Conservation (phyloP, 2,888 invertebrate species). For the Alviniconcha strummeri region DNA sequence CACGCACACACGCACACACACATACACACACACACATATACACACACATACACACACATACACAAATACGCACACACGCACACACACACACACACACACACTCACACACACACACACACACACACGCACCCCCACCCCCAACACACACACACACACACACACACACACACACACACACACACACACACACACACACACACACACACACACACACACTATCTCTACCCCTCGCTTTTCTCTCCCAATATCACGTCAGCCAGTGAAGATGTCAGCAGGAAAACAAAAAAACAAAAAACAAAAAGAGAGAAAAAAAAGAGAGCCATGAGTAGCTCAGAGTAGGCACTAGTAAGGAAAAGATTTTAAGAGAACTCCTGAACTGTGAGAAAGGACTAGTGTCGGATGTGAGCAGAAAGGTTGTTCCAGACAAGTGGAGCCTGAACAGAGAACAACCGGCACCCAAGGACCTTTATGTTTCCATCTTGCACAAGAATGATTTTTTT, state of each 20-base stretch:
- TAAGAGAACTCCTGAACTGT: no score
- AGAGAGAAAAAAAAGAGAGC: no score
- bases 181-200: background rate
- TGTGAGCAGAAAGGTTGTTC: no score
- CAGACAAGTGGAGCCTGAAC: no score
- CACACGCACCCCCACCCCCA: background rate
- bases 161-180: background rate
- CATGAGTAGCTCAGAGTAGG: no score
- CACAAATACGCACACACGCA: background rate
- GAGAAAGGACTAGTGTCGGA: no score
- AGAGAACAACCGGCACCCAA: no score
- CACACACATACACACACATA: constrained; percentile 1
- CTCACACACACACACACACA: background rate
- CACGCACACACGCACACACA: constrained; percentile 9
- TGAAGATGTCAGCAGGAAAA: no score
- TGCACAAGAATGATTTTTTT: no score
- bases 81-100: background rate
- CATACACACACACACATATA: background rate
- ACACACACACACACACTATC: background rate
- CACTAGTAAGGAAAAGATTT: no score
- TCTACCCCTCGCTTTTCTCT: background rate
- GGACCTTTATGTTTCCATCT: no score
- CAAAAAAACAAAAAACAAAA: no score
- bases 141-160: constrained; percentile 1
- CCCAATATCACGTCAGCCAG: background rate